phyloP scores from a whole-genome alignment of 2,797 vertebrate genomes.

The Ceryle rudis region DNA sequence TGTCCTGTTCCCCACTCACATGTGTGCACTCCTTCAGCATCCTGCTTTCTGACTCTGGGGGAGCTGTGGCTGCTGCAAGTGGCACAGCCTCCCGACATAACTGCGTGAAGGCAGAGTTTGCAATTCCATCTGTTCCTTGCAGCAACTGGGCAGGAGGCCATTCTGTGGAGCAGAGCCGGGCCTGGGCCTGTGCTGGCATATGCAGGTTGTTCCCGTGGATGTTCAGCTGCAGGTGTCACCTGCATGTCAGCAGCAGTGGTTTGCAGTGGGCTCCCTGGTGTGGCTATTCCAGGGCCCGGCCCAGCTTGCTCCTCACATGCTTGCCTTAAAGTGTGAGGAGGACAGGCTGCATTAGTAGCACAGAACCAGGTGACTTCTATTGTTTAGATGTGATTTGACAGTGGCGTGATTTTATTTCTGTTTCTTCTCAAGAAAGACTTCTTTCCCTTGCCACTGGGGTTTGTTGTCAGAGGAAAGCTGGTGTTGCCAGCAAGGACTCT shows the following conservation, averaged over 20 bases:
- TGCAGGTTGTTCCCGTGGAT: neutral
- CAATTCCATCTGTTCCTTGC: neutral
- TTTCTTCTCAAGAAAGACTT: neutral
- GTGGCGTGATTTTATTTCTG: neutral
- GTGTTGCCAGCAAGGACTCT: conserved; percentile 1
- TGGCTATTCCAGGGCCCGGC: neutral
- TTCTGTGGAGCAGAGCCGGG: neutral
- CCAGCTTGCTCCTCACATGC: neutral
- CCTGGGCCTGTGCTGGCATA: neutral
- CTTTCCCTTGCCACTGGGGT: neutral
- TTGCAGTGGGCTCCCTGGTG: neutral
- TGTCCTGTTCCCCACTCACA: neutral
- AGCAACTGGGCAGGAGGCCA: neutral
- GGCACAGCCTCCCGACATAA: neutral
- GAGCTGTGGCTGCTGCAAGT: neutral
- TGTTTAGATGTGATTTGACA: neutral
- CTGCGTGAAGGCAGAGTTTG: neutral
- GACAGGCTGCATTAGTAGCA: neutral
- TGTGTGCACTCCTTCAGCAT: neutral
- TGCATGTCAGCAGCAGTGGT: neutral
- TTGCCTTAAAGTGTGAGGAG: conserved; percentile 27
- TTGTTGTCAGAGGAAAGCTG: neutral
- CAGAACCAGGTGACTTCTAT: neutral
- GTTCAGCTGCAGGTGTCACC: neutral
- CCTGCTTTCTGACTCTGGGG: neutral